Conservation (phyloP, 2,113 vertebrate species). For the Dipodomys spectabilis region DNA sequence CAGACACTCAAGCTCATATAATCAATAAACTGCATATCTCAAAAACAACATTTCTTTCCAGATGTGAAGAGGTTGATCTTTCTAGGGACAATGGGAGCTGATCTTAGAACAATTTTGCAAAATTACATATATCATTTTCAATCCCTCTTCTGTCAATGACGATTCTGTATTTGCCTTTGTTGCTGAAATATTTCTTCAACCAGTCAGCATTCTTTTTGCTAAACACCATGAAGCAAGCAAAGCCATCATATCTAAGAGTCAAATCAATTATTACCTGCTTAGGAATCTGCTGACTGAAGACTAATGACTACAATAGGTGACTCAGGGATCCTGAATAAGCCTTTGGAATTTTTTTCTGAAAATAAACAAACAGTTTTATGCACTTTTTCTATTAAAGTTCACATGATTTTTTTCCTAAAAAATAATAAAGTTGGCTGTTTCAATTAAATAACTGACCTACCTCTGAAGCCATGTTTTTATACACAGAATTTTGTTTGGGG, state of each 20-base stretch:
- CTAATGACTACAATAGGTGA: background rate
- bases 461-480: background rate
- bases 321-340: background rate
- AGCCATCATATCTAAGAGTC: background rate
- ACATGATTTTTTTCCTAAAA: constrained; percentile 15
- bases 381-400: background rate
- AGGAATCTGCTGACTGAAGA: constrained; percentile 4
- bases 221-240: background rate
- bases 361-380: background rate
- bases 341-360: background rate
- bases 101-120: constrained; percentile 26
- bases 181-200: constrained; percentile 9
- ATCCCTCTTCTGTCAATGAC: background rate
- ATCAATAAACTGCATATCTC: background rate
- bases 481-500: background rate
- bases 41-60: background rate
- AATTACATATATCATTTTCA: background rate
- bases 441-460: background rate
- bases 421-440: background rate
- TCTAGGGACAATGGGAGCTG: background rate
- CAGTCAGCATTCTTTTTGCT: constrained; percentile 12
- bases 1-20: background rate
- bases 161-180: background rate
- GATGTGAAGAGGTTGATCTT: background rate
- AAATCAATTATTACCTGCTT: background rate